A percentile compares a stretch with the other conserved stretches of the same genome.
These are phyloP conservation scores for Amblyopsis rosae DNA, from an alignment of 2,113 vertebrate genomes.

Conservation along the genomic window DNA sequence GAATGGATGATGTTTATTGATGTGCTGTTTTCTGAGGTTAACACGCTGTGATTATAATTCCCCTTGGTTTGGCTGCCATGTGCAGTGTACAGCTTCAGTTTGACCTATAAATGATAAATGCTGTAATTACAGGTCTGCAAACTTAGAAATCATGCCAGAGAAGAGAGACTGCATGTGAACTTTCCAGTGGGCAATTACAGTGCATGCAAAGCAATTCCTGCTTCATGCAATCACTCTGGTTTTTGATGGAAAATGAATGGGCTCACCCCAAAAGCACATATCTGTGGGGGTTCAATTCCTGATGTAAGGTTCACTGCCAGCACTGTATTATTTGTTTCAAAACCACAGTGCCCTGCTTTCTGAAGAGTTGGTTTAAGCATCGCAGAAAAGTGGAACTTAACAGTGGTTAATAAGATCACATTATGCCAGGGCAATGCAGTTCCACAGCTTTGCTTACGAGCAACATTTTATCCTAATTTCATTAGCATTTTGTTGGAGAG, in stretches of 20 bases:
- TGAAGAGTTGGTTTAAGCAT: conserved; percentile 36
- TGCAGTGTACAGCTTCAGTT: conserved; percentile 8
- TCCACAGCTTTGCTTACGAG: conserved; percentile 39
- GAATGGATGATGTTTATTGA: not conserved
- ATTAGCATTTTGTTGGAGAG: conserved; percentile 37
- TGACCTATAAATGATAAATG: conserved; percentile 52
- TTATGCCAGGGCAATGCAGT: conserved; percentile 38
- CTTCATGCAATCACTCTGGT: conserved; percentile 38
- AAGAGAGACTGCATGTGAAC: conserved; percentile 31
- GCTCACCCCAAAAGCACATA: conserved; percentile 34
- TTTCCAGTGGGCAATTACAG: conserved; percentile 50
- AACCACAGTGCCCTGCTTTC: conserved; percentile 48
- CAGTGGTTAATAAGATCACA: conserved; percentile 32
- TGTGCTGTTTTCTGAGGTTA: conserved; percentile 8
- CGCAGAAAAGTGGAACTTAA: conserved; percentile 11
- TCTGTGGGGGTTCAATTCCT: conserved; percentile 37
- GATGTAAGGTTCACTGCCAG: conserved; percentile 39
- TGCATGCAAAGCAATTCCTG: conserved; percentile 49
- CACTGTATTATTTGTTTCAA: conserved; percentile 41
- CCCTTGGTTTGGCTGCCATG: conserved; percentile 21
- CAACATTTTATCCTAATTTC: conserved; percentile 59
- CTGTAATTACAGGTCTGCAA: conserved; percentile 45
- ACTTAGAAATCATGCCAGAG: conserved; percentile 38
- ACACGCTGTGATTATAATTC: conserved; percentile 13
- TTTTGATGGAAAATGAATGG: conserved; percentile 59